Evolutionary conservation across 2,888 invertebrate species (phyloP), one percentile per base, ranked within the genome.

Genomic region (Xylota sylvarum): DNA sequence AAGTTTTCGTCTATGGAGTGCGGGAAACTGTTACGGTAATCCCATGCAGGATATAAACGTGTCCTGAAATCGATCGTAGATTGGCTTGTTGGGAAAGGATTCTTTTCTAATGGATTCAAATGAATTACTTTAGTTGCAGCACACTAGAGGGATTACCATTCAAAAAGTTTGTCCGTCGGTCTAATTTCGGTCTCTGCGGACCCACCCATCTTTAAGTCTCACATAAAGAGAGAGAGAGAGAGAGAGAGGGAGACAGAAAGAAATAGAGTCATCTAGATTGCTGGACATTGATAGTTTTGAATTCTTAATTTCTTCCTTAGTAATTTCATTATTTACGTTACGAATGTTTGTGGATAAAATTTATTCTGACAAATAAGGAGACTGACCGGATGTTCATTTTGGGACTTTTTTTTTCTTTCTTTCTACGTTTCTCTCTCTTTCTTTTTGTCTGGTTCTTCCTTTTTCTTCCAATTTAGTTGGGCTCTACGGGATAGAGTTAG

Each of bases 281-380:
- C 67, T 73, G 69, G 82, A 82, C 82, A 78, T 82, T 86, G 86
- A 86, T 86, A 82, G 86, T 86, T 86, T 86, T 46, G 82, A 86
- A 81, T 86, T 86, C 73, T 86, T 82, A 86, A 86, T 82, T 86
- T 82, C 62, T 73, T 82, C 73, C 62, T 86, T 73, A 72, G 82
- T 73, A 86, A 86, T 86, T 82, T 82, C 73, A 86, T 86, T 86
- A 86, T 86, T 86, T 82, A 78, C 73, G 86, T 82, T 82, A 56
- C 77, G 40, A 84, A 74, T 84, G 84, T 84, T 84, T 84, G 84
- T 52, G 69, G 56, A 73, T 79, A 43, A 77, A 82, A 86, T 82
- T 77, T 86, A 86, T 86, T 82, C 62, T 50, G 67, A 69, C 67
- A 69, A 82, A 82, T 55, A 72, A 78, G 48, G 3, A 67, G 30